phyloP scores from a whole-genome alignment of 2,113 vertebrate species.

The Podilymbus podiceps region DNA sequence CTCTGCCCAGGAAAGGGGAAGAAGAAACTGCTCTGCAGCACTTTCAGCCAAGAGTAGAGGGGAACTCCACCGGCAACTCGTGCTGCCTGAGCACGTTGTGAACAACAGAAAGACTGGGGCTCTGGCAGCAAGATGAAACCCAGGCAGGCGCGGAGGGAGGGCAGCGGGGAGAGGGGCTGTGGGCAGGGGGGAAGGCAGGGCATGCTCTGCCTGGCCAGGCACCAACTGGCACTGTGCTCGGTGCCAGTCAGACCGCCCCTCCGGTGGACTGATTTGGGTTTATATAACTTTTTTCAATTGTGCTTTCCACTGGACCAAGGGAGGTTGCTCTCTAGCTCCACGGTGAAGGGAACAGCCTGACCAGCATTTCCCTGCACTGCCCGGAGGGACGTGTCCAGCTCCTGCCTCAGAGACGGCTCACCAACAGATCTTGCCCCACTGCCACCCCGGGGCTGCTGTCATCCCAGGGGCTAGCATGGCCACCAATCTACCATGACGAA shows the following conservation, averaged over 20 bases:
- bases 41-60: not conserved
- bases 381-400: not conserved
- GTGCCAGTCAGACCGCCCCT: rapidly evolving
- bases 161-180: not conserved
- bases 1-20: not conserved
- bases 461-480: not conserved
- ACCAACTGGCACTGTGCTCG: not conserved
- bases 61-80: rapidly evolving
- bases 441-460: not conserved
- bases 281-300: not conserved
- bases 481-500: not conserved
- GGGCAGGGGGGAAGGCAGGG: not conserved
- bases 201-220: not conserved
- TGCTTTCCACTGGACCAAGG: not conserved
- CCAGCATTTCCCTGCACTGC: not conserved
- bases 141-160: not conserved
- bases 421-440: not conserved
- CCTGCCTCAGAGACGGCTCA: not conserved
- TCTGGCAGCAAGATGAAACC: not conserved
- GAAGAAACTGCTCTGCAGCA: not conserved
- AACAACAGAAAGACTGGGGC: not conserved
- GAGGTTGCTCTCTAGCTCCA: not conserved
- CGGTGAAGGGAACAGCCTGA: not conserved
- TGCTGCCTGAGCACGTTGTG: not conserved
- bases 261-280: rapidly evolving